Percentiles rank a stretch among this genome's conserved stretches.
Evolutionary conservation across 2,113 vertebrate species (phyloP).

Genomic region (Gnathonemus longibarbis): DNA sequence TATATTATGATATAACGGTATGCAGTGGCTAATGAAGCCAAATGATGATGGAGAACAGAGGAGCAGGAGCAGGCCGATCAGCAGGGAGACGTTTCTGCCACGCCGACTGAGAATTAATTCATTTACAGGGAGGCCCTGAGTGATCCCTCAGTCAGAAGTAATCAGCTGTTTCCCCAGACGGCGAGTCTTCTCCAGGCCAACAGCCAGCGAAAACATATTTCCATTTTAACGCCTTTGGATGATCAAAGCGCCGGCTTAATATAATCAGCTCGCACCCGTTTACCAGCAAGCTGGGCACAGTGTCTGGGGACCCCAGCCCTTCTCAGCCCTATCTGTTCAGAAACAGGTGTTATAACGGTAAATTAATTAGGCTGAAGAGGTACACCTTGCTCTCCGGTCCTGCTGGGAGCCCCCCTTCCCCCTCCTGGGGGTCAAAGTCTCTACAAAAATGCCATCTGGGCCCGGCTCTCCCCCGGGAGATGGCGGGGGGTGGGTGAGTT

Average conservation of each 20-base stretch:
- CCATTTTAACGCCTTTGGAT: constrained; percentile 93
- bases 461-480: constrained; percentile 63
- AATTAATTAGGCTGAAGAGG: constrained; percentile 99
- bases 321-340: constrained; percentile 87
- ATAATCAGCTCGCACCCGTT: constrained; percentile 98
- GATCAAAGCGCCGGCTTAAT: constrained; percentile 98
- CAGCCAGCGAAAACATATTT: constrained; percentile 85
- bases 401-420: constrained; percentile 60
- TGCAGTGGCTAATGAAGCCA: background rate
- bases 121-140: constrained; percentile 27
- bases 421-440: constrained; percentile 67
- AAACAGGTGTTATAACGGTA: constrained; percentile 99
- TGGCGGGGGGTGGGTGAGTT: constrained; percentile 59
- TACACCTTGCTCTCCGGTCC: constrained; percentile 90
- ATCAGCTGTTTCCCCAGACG: constrained; percentile 47
- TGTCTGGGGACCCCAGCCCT: constrained; percentile 69
- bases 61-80: background rate
- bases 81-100: background rate
- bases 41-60: background rate
- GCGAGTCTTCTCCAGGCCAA: constrained; percentile 58
- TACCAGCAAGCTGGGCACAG: constrained; percentile 72
- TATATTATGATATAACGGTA: background rate
- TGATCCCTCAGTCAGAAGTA: constrained; percentile 43
- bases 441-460: constrained; percentile 95
- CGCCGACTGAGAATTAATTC: constrained; percentile 29